Conservation (phyloP, 2,113 vertebrate genomes). For the Phalacrocorax aristotelis region DNA sequence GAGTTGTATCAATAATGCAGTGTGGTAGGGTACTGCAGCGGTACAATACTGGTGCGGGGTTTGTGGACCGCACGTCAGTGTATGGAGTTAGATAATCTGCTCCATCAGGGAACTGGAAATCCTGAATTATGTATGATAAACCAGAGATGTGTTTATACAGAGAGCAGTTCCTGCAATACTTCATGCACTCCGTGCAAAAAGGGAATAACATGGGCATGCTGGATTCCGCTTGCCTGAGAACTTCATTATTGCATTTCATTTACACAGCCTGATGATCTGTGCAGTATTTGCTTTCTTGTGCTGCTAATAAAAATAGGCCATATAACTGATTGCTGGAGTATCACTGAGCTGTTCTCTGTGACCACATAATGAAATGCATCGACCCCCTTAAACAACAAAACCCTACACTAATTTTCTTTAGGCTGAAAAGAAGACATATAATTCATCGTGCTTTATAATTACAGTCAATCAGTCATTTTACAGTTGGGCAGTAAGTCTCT, state of each 20-base stretch:
- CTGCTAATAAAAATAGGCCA: slow-evolving; percentile 35
- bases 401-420: slow-evolving; percentile 7
- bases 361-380: neutral
- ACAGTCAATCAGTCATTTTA: slow-evolving; percentile 10
- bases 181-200: neutral
- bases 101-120: neutral
- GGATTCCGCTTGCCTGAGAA: slow-evolving; percentile 15
- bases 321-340: neutral
- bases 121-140: slow-evolving; percentile 62
- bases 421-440: neutral
- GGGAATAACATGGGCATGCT: neutral
- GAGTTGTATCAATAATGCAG: neutral
- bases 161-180: slow-evolving; percentile 17
- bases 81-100: slow-evolving; percentile 27
- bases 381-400: slow-evolving; percentile 11
- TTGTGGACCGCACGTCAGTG: neutral
- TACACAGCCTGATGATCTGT: slow-evolving; percentile 28
- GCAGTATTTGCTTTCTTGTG: slow-evolving; percentile 4
- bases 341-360: neutral
- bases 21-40: neutral
- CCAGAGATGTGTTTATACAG: slow-evolving; percentile 25
- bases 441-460: slow-evolving; percentile 13
- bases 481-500: slow-evolving; percentile 2
- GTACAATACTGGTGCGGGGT: neutral
- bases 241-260: slow-evolving; percentile 39